phyloP scores from a whole-genome alignment of 2,113 vertebrate species.

The Phyllostomus hastatus region DNA sequence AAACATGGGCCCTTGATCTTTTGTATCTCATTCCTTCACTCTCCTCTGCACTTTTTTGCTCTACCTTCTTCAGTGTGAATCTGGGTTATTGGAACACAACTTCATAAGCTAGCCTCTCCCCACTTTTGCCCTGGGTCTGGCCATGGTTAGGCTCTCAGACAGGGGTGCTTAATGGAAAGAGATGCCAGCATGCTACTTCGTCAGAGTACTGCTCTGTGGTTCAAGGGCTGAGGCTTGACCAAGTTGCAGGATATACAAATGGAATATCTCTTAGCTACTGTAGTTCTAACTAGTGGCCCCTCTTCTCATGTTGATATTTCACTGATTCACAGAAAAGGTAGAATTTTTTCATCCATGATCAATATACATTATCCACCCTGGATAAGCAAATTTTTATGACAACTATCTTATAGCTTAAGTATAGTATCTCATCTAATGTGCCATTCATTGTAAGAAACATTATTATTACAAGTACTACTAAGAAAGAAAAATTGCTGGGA shows the following conservation, averaged over 20 bases:
- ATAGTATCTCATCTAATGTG: background rate
- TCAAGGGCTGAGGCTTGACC: background rate
- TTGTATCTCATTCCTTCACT: background rate
- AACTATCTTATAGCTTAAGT: background rate
- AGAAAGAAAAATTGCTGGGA: background rate
- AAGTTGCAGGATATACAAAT: background rate
- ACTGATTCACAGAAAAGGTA: background rate
- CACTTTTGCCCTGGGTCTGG: background rate
- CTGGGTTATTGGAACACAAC: background rate
- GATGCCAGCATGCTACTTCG: too few species aligned
- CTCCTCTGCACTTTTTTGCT: background rate
- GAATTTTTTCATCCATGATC: background rate
- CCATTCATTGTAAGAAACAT: background rate
- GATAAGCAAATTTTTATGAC: background rate
- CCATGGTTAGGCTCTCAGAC: background rate
- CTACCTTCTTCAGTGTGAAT: background rate
- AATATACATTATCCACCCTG: background rate
- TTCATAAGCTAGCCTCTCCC: background rate
- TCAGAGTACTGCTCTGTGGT: fast-evolving
- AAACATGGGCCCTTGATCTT: background rate
- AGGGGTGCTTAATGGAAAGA: background rate
- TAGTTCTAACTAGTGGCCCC: background rate
- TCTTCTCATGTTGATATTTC: background rate
- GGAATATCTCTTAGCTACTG: background rate
- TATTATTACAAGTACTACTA: background rate